Evolutionary conservation across 2,113 vertebrate species (phyloP), one percentile per base, ranked within the genome.

Genomic region (Microcebus ravelobensis): DNA sequence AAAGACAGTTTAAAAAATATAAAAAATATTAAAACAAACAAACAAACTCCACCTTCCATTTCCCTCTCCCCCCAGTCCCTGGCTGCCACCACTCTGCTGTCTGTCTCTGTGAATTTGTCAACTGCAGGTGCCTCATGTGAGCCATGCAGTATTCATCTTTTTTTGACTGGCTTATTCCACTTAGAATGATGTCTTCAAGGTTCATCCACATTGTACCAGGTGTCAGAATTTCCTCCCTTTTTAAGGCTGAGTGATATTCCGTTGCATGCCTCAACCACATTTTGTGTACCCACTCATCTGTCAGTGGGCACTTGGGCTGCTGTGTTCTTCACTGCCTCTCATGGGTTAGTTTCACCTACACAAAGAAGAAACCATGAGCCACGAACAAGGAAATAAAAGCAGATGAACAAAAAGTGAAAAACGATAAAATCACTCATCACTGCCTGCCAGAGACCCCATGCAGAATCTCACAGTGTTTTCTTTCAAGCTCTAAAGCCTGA

Each of bases 251-350:
- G 42, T 25, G n/a, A 29, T n/a, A 27, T 42, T 59, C 25, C 57
- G 6, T 8, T 80, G n/a, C 10, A 21, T 12, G 23, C 6, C 5
- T 8, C 6, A 12, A 65, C 25, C 45, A 17, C 0, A 8, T 31
- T 23, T 42, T 61, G 25, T n/a, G 34, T 25, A 4, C 25, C 61
- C 27, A 31, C 3, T n/a, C 34, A 29, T 42, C 61, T 50, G 17
- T 27, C 18, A 2, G 5, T 7, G 52, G 21, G 70, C 50, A 29
- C 27, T 31, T 27, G 77, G 36, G 13, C 11, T 6, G 13, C 63
- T 34, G 13, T 1, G 13, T 7, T 67, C 39, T 50, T 12, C 9
- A 42, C 23, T 29, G 13, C 25, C 20, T 55, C 70, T 27, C 45
- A 27, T 2, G 34, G 80, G 27, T 4, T 42, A 8, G n/a, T 27